Conservation (phyloP, 2,888 invertebrate species). For the Platypus cylindrus region DNA sequence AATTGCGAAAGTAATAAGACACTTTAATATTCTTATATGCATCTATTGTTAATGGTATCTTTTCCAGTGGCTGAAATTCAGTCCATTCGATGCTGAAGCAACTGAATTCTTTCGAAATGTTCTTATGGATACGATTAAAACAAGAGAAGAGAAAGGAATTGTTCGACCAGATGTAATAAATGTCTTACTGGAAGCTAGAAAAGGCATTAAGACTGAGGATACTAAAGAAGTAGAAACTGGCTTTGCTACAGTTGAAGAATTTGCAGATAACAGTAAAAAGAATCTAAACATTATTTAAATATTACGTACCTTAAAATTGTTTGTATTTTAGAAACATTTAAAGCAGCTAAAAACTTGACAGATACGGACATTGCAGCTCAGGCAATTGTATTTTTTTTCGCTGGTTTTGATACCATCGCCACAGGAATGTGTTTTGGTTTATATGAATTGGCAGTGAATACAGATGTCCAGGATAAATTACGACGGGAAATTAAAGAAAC, state of each 20-base stretch:
- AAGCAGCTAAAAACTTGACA: constrained; percentile 14
- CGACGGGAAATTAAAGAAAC: constrained; percentile 41
- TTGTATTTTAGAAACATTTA: constrained; percentile 6
- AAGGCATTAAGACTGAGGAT: constrained; percentile 18
- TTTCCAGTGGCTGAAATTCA: constrained; percentile 16
- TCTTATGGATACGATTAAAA: constrained; percentile 32
- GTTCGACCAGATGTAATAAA: constrained; percentile 46
- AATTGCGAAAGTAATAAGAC: constrained; percentile 8
- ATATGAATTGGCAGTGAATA: too few relatives aligned
- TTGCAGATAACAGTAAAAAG: constrained; percentile 13
- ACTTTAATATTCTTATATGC: too few relatives aligned
- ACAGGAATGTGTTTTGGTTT: constrained; percentile 38
- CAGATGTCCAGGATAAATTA: constrained; percentile 43
- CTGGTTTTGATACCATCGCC: constrained; percentile 39
- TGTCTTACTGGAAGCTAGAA: constrained; percentile 38
- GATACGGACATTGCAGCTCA: constrained; percentile 44
- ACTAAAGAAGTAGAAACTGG: constrained; percentile 16
- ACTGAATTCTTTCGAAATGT: constrained; percentile 19
- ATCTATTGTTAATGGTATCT: too few relatives aligned
- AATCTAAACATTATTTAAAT: too few relatives aligned
- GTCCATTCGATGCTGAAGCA: constrained; percentile 16
- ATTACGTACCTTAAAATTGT: too few relatives aligned
- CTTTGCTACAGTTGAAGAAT: constrained; percentile 21
- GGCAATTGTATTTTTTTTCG: constrained; percentile 40
- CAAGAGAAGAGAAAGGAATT: constrained; percentile 36